These are phyloP conservation scores for Diglossa cyanea DNA, from an alignment of 2,797 vertebrate species.

Conservation along the genomic window DNA sequence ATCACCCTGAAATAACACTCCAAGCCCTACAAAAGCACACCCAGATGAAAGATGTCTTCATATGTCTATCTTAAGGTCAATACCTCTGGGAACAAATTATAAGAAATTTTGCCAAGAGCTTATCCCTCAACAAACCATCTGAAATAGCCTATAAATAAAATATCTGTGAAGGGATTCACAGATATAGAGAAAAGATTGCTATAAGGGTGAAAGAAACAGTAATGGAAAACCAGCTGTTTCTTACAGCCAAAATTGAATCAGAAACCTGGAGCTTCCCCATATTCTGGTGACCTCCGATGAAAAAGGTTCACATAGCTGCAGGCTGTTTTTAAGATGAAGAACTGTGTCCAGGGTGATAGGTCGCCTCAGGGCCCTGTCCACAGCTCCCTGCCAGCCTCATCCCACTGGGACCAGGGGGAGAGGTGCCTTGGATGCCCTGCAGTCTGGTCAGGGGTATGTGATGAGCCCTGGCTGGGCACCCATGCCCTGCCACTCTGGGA, in stretches of 20 bases:
- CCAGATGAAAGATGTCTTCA: conserved; percentile 32
- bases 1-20: conserved; percentile 31
- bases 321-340: background rate
- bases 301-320: background rate
- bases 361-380: background rate
- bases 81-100: conserved; percentile 14
- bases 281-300: conserved; percentile 37
- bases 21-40: conserved; percentile 40
- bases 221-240: conserved; percentile 62
- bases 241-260: conserved; percentile 56
- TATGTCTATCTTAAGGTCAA: conserved; percentile 49
- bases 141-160: conserved; percentile 75
- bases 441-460: background rate
- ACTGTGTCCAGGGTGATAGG: conserved; percentile 37
- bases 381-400: background rate
- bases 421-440: background rate
- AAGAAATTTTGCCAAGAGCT: conserved; percentile 66
- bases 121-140: conserved; percentile 66
- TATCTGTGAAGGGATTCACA: conserved; percentile 52
- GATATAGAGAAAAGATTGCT: conserved; percentile 56
- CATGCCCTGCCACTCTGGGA: background rate
- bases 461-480: background rate
- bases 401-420: background rate
- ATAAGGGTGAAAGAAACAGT: conserved; percentile 47
- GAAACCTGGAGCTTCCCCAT: conserved; percentile 49